phyloP scores from a whole-genome alignment of 2,113 vertebrate genomes.

The Romanogobio albipinnatus region DNA sequence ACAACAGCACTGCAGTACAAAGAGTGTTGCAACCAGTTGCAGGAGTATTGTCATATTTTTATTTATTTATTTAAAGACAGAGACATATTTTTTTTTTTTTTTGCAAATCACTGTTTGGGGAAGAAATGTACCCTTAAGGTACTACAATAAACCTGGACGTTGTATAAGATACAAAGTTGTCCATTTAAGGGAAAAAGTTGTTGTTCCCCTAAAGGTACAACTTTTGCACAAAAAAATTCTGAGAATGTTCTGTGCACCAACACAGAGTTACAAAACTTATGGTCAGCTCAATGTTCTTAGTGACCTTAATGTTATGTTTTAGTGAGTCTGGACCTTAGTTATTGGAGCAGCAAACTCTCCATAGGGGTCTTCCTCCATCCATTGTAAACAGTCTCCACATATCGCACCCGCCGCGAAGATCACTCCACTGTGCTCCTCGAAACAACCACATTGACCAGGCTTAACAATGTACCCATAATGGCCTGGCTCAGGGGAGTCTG shows the following conservation, averaged over 20 bases:
- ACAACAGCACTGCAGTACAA: no score
- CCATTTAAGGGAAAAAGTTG: no score
- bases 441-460: slow-evolving; percentile 11
- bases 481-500: slow-evolving; percentile 9
- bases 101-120: no score
- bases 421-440: background rate
- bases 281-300: background rate
- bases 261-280: background rate
- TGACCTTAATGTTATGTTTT: background rate
- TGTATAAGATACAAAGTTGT: no score
- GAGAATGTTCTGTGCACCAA: background rate
- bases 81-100: no score
- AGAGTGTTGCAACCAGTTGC: no score
- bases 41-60: no score
- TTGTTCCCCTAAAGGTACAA: background rate
- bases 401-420: background rate
- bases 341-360: slow-evolving; percentile 37
- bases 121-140: no score
- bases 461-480: slow-evolving; percentile 1
- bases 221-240: background rate
- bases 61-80: no score
- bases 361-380: background rate
- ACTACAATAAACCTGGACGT: no score
- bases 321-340: slow-evolving; percentile 18
- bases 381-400: slow-evolving; percentile 2